Conservation (phyloP, 2,797 vertebrate species). For the Enteromius unitaeniatus region DNA sequence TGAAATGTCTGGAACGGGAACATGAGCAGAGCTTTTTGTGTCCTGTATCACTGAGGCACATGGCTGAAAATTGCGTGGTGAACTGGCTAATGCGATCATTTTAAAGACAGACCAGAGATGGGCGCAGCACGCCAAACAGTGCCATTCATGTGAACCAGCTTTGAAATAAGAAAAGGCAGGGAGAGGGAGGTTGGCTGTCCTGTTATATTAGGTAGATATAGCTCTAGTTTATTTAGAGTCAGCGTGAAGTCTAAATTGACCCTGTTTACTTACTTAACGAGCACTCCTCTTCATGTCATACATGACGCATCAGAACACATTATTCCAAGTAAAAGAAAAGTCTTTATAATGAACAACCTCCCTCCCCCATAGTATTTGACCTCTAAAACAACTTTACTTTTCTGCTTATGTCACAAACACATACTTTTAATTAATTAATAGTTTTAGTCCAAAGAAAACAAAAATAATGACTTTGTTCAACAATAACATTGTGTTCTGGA, state of each 20-base stretch:
- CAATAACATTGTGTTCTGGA: not conserved
- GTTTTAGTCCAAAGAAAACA: too few species aligned
- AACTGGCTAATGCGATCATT: conserved; percentile 43
- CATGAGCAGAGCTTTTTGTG: conserved; percentile 14
- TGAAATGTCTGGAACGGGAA: conserved; percentile 14
- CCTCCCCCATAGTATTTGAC: not conserved
- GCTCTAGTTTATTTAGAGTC: conserved; percentile 15
- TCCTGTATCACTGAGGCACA: conserved; percentile 19
- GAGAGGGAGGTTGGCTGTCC: conserved; percentile 12
- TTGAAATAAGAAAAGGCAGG: conserved; percentile 12
- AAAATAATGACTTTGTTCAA: too few species aligned
- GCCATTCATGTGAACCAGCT: conserved; percentile 24
- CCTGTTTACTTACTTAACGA: not conserved
- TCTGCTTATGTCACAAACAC: not conserved
- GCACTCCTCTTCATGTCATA: not conserved
- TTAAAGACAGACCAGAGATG: conserved; percentile 34
- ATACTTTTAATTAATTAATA: not conserved
- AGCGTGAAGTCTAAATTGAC: not conserved
- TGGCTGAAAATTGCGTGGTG: conserved; percentile 32
- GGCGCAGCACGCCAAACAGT: not conserved
- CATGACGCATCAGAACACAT: not conserved
- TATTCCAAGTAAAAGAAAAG: not conserved
- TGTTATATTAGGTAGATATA: conserved; percentile 7
- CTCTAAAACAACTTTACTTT: not conserved
- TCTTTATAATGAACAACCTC: not conserved